phyloP scores from a whole-genome alignment of 2,888 invertebrate species.

The Sinopyrophorus schimmeli region DNA sequence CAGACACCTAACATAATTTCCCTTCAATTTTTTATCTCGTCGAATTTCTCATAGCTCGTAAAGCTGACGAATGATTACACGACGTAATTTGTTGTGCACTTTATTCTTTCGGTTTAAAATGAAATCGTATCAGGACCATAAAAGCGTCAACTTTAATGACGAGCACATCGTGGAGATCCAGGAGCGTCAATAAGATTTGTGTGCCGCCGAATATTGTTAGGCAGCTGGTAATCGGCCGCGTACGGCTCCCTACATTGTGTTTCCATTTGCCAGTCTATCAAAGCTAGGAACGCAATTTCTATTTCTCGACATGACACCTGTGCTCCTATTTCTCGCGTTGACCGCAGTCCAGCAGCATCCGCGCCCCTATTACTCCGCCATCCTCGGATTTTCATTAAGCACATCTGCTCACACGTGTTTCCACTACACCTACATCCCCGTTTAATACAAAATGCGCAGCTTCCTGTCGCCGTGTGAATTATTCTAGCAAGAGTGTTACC shows the following conservation, averaged over 20 bases:
- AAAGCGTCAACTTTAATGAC: conserved; percentile 23
- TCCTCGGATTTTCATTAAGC: conserved; percentile 48
- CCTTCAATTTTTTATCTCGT: conserved; percentile 40
- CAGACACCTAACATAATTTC: conserved; percentile 53
- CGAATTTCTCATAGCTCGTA: conserved; percentile 37
- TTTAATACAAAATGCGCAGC: conserved; percentile 31
- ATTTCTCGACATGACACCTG: conserved; percentile 40
- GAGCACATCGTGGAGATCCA: conserved; percentile 26
- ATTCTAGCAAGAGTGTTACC: conserved; percentile 26
- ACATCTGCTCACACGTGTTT: conserved; percentile 45
- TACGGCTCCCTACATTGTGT: conserved; percentile 28
- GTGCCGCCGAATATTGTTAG: conserved; percentile 34
- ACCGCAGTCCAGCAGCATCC: conserved; percentile 43
- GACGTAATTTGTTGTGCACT: conserved; percentile 26
- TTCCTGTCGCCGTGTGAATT: conserved; percentile 30
- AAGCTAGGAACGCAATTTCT: conserved; percentile 37
- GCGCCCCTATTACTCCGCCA: conserved; percentile 42
- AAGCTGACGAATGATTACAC: conserved; percentile 34
- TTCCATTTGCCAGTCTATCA: conserved; percentile 36
- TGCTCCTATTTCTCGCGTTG: conserved; percentile 42
- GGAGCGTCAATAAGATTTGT: conserved; percentile 32
- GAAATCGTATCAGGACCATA: conserved; percentile 16
- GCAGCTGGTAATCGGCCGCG: conserved; percentile 25
- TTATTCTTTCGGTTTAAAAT: conserved; percentile 20
- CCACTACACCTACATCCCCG: conserved; percentile 35